Percentiles rank a stretch among this genome's conserved stretches.
Evolutionary conservation across 2,113 vertebrate genomes (phyloP).

Genomic region (Pteronura brasiliensis): DNA sequence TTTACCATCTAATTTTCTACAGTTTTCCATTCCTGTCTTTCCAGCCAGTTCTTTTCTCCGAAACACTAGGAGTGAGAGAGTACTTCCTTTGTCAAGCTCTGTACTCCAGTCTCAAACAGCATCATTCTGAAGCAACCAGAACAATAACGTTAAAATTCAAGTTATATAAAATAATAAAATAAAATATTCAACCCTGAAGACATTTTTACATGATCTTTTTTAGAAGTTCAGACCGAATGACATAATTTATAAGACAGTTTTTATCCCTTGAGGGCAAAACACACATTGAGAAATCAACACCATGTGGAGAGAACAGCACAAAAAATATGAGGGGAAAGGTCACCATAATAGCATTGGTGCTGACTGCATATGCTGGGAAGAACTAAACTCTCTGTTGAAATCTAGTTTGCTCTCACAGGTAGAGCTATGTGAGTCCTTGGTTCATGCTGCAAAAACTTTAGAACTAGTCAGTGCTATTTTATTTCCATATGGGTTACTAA

Average conservation of each 20-base stretch:
- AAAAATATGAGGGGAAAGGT: neutral
- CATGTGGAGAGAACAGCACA: neutral
- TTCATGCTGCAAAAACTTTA: neutral
- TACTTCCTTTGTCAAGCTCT: neutral
- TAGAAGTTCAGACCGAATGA: neutral
- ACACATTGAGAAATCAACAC: slow-evolving; percentile 8
- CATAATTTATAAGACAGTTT: neutral
- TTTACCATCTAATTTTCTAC: neutral
- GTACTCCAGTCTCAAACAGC: neutral
- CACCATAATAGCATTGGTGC: neutral
- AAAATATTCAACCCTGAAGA: neutral
- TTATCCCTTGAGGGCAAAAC: neutral
- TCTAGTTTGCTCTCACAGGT: neutral
- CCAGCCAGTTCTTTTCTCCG: neutral
- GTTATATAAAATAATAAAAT: neutral
- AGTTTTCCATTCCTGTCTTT: neutral
- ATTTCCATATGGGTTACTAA: neutral
- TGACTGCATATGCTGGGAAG: neutral
- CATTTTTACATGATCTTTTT: slow-evolving; percentile 7
- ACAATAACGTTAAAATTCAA: neutral
- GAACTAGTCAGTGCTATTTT: neutral
- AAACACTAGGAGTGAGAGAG: neutral
- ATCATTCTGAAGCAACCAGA: neutral
- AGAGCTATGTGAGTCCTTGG: neutral
- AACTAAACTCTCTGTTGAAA: neutral